Evolutionary conservation across 2,888 invertebrate species (phyloP), one percentile per base, ranked within the genome.

Genomic region (Drosophila fulvimacula): DNA sequence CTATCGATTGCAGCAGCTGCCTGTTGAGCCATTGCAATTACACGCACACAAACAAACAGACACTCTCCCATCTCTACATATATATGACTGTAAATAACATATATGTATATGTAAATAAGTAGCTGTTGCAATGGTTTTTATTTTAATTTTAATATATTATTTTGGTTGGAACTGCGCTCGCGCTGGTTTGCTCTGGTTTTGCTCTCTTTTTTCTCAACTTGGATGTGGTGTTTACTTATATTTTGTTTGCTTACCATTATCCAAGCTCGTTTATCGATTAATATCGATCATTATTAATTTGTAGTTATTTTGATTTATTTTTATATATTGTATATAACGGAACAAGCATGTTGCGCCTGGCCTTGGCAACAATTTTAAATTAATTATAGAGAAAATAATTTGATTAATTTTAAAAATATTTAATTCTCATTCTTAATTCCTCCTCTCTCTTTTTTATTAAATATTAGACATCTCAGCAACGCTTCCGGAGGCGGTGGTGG

Each of bases 401-500:
- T 5, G 21, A 34, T 21, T 15, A 21, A n/a, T 51, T 5, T 19
- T 4, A 1, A 0, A 9, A 9, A 36, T 36, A 44, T 30, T 46
- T 38, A 19, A 36, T 36, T 30, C 21, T 52, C 41, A 53, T 27
- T 56, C 21, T 38, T 27, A 51, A 51, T 17, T 15, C n/a, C 10
- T 42, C 27, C 27, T 44, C 39, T 36, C 17, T 57, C 7, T 27
- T 11, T 36, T 24, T 7, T 30, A n/a, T 59, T 24, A 42, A 17
- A 41, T 36, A n/a, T 48, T 68, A 84, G 84, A 82, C 81, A 84
- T 68, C 66, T 84, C 63, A 60, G 58, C 42, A 61, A 49, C 42
- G 95, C 95, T 53, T 94, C 95, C 58, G 94, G 94, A 53, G 95
- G 56, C 34, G 42, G 95, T 15, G 60, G 60, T 58, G 94, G 94